Evolutionary conservation across 2,113 vertebrate species (phyloP).

Genomic region (Theristicus caerulescens): DNA sequence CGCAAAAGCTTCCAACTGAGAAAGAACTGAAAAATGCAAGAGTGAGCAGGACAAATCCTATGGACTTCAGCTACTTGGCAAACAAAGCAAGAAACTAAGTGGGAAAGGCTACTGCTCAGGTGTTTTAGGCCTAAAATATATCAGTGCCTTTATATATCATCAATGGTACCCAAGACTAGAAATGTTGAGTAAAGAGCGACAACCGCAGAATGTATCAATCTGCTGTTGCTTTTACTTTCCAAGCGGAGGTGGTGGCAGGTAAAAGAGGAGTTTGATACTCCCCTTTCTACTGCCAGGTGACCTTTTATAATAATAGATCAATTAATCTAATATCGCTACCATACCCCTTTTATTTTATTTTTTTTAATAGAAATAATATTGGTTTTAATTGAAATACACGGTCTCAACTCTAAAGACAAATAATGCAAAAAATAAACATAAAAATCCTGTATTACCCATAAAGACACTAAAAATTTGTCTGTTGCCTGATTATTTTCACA

Average conservation of each 20-base stretch:
- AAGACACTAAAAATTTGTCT: neutral
- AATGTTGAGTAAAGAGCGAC: neutral
- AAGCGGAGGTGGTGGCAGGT: neutral
- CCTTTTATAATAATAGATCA: neutral
- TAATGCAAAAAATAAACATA: neutral
- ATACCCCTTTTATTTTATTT: neutral
- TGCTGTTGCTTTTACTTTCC: neutral
- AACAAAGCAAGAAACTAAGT: neutral
- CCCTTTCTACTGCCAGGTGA: neutral
- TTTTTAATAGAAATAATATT: neutral
- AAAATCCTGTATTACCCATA: neutral
- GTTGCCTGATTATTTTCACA: neutral
- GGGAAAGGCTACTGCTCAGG: neutral
- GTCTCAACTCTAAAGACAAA: neutral
- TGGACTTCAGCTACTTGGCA: rapidly evolving
- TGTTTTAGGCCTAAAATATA: neutral
- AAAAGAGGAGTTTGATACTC: neutral
- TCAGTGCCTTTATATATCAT: neutral
- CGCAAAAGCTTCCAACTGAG: neutral
- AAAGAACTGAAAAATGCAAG: neutral
- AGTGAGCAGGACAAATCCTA: neutral
- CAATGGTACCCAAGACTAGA: neutral
- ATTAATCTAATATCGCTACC: neutral
- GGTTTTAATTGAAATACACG: neutral
- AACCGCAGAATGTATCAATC: neutral